phyloP scores from a whole-genome alignment of 2,888 invertebrate genomes.

The Melinopterus prodromus region DNA sequence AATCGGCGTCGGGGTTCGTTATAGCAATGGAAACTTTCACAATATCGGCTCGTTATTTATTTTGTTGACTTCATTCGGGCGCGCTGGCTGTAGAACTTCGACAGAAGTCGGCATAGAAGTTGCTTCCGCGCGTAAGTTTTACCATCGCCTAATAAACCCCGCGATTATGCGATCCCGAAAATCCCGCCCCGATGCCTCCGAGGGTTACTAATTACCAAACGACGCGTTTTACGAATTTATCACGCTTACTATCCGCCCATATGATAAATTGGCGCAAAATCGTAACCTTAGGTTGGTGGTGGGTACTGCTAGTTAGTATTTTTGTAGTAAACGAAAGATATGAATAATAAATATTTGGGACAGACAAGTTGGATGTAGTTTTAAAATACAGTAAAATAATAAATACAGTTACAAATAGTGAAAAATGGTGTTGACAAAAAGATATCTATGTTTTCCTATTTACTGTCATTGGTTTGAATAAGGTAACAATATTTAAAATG shows the following conservation, averaged over 20 bases:
- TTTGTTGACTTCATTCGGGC: conserved; percentile 17
- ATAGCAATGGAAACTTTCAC: conserved; percentile 16
- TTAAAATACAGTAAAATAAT: too few relatives aligned
- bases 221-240: conserved; percentile 14
- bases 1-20: not conserved
- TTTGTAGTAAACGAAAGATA: too few relatives aligned
- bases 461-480: too few relatives aligned
- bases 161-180: conserved; percentile 16
- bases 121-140: conserved; percentile 12
- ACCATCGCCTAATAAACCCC: conserved; percentile 16
- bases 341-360: too few relatives aligned
- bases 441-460: too few relatives aligned
- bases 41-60: conserved; percentile 25
- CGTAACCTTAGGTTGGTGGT: not conserved
- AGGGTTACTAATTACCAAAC: conserved; percentile 25
- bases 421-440: too few relatives aligned
- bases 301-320: too few relatives aligned
- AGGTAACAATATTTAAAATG: too few relatives aligned
- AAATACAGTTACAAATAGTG: too few relatives aligned
- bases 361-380: too few relatives aligned
- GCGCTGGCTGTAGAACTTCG: conserved; percentile 6
- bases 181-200: conserved; percentile 9
- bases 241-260: conserved; percentile 16
- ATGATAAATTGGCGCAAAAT: conserved; percentile 13
- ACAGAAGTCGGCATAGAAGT: conserved; percentile 11